Evolutionary conservation across 2,888 invertebrate genomes (phyloP).

Genomic region (Biston betularia): DNA sequence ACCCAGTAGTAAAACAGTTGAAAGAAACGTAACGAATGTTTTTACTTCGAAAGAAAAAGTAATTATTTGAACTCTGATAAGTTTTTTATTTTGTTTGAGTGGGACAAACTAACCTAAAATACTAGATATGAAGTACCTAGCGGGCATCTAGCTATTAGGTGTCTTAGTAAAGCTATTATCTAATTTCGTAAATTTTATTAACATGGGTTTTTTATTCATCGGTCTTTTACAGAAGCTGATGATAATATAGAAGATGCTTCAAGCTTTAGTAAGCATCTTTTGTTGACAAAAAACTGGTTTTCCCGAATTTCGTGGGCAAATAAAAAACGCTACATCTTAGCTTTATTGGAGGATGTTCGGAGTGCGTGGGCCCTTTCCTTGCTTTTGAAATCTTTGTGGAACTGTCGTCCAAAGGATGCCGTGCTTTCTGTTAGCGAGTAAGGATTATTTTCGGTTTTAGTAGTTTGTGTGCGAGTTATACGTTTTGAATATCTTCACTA

Average conservation of each 20-base stretch:
- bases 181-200: too few relatives aligned
- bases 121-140: too few relatives aligned
- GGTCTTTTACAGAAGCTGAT: slow-evolving; percentile 46
- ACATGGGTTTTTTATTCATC: background rate
- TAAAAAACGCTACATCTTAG: slow-evolving; percentile 68
- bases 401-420: slow-evolving; percentile 74
- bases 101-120: too few relatives aligned
- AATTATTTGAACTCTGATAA: too few relatives aligned
- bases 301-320: slow-evolving; percentile 68
- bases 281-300: slow-evolving; percentile 72
- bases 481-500: too few relatives aligned
- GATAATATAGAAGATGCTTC: slow-evolving; percentile 51
- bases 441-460: slow-evolving; percentile 29
- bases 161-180: too few relatives aligned
- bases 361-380: slow-evolving; percentile 71
- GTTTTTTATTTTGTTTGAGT: too few relatives aligned
- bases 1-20: too few relatives aligned
- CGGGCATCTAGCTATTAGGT: too few relatives aligned
- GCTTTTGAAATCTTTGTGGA: slow-evolving; percentile 78
- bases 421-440: slow-evolving; percentile 68
- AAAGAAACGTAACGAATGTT: too few relatives aligned
- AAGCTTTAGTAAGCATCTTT: slow-evolving; percentile 62
- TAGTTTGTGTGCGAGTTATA: background rate
- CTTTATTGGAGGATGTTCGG: slow-evolving; percentile 63
- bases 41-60: too few relatives aligned